phyloP scores from a whole-genome alignment of 2,113 vertebrate species.

The Todiramphus saurophagus region DNA sequence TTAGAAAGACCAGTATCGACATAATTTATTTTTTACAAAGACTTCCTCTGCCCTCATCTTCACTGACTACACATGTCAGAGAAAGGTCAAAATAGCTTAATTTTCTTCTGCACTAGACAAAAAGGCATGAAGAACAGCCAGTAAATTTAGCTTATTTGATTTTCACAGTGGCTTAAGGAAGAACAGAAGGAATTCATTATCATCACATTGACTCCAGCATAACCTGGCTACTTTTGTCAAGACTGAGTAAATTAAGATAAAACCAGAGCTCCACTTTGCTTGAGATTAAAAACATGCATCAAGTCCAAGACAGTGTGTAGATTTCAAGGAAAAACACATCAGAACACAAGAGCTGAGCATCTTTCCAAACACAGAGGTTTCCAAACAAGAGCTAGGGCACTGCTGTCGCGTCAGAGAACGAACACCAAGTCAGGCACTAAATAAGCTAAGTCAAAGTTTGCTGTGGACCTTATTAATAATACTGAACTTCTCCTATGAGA shows the following conservation, averaged over 20 bases:
- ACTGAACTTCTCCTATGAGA: background rate
- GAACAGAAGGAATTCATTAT: background rate
- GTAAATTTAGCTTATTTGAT: background rate
- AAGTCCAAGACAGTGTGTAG: background rate
- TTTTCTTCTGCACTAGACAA: background rate
- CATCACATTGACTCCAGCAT: background rate
- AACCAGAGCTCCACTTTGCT: background rate
- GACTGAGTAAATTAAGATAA: background rate
- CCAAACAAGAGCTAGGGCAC: background rate
- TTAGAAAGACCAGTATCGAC: background rate
- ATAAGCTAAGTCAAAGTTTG: background rate
- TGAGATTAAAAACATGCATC: background rate
- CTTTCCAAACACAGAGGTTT: background rate
- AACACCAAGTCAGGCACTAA: background rate
- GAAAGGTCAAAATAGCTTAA: conserved; percentile 42
- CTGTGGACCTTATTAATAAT: background rate
- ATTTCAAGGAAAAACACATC: background rate
- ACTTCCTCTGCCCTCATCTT: conserved; percentile 18
- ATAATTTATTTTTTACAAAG: background rate
- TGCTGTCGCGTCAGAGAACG: background rate
- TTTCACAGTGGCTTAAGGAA: background rate
- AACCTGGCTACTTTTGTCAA: background rate
- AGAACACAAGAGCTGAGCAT: background rate
- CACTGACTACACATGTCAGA: background rate
- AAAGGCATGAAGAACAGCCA: background rate